Evolutionary conservation across 2,113 vertebrate species (phyloP).

Genomic region (Meleagris gallopavo): DNA sequence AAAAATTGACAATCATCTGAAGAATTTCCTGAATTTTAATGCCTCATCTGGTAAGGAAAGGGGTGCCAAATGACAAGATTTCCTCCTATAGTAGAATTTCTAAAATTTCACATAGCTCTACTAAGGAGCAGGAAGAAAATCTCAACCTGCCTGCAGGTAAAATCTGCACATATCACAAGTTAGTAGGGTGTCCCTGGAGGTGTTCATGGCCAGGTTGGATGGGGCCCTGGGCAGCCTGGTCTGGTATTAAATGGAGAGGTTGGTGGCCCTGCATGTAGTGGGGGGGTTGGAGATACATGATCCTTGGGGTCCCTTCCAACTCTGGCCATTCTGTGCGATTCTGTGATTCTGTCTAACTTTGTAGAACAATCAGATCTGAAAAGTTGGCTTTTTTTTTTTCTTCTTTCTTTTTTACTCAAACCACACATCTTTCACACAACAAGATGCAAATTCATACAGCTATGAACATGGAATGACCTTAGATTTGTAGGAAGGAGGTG

Average conservation of each 20-base stretch:
- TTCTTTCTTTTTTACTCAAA: neutral
- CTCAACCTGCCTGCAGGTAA: fast-evolving
- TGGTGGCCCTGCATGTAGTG: too few species aligned
- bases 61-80: neutral
- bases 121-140: neutral
- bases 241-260: too few species aligned
- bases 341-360: neutral
- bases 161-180: neutral
- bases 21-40: neutral
- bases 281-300: too few species aligned
- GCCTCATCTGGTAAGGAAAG: fast-evolving
- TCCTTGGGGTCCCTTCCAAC: too few species aligned
- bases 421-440: neutral
- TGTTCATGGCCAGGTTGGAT: too few species aligned
- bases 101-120: neutral
- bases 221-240: too few species aligned
- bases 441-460: neutral
- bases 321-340: too few species aligned
- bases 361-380: neutral
- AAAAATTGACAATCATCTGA: neutral
- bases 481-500: neutral
- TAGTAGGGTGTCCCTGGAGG: neutral
- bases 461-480: fast-evolving
- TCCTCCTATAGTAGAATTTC: neutral
- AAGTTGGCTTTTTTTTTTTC: neutral